Evolutionary conservation across 2,888 invertebrate species (phyloP).

Genomic region (Prenolepis imparis): DNA sequence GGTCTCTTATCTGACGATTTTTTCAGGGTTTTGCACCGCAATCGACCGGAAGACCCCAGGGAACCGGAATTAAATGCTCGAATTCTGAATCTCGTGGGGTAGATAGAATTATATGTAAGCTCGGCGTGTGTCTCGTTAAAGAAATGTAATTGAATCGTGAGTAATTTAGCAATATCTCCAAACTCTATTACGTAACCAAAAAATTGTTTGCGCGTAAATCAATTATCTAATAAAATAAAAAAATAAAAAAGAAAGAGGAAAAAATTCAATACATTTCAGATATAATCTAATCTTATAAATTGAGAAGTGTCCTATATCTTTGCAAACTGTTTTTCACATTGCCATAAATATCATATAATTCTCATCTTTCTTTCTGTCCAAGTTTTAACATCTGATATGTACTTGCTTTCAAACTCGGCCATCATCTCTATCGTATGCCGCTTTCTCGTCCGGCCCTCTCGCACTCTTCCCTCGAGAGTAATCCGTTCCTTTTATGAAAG

Average conservation of each 20-base stretch:
- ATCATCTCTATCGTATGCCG: constrained; percentile 37
- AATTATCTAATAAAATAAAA: not conserved
- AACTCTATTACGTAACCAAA: not conserved
- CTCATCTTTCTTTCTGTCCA: constrained; percentile 6
- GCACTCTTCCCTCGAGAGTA: constrained; percentile 20
- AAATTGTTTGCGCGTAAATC: no score
- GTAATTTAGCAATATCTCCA: not conserved
- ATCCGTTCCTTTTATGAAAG: constrained; percentile 42
- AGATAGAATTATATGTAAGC: constrained; percentile 54
- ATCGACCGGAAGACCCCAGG: constrained; percentile 64
- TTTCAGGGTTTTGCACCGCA: constrained; percentile 63
- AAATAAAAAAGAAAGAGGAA: not conserved
- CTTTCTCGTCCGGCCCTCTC: constrained; percentile 15
- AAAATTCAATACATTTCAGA: not conserved
- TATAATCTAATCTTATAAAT: not conserved
- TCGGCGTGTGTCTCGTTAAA: constrained; percentile 50
- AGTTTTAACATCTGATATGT: constrained; percentile 45
- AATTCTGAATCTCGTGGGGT: constrained; percentile 43
- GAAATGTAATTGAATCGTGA: constrained; percentile 43
- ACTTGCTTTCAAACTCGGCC: constrained; percentile 45
- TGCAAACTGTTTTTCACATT: not conserved
- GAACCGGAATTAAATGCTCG: constrained; percentile 64
- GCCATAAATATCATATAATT: constrained; percentile 31
- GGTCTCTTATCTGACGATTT: constrained; percentile 71
- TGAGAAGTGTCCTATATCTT: not conserved